Evolutionary conservation across 2,888 invertebrate species (phyloP).

Genomic region (Idaea straminata): DNA sequence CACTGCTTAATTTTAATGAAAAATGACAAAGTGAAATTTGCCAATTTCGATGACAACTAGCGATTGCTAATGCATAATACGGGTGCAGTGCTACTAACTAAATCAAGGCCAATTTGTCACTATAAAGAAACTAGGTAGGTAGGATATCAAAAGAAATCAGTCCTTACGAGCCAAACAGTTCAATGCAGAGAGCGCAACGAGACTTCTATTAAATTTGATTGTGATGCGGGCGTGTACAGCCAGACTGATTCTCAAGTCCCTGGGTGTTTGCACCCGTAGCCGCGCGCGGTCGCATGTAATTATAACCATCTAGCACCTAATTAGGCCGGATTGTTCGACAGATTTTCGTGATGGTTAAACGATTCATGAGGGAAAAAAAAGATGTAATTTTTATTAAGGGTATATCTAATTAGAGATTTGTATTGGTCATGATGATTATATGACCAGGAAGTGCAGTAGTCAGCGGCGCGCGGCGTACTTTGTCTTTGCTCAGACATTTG

Average conservation of each 20-base stretch:
- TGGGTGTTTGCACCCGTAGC: neutral
- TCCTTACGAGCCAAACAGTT: neutral
- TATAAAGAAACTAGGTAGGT: neutral
- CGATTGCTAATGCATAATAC: too few species aligned
- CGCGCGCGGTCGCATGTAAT: neutral
- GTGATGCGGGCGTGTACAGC: neutral
- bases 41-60: too few species aligned
- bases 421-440: too few species aligned
- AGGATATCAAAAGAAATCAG: too few species aligned
- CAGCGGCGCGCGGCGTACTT: too few species aligned
- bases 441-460: too few species aligned
- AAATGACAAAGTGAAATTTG: too few species aligned
- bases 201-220: neutral
- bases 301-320: neutral
- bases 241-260: neutral
- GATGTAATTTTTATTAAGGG: too few species aligned
- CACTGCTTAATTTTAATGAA: too few species aligned
- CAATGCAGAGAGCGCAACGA: neutral
- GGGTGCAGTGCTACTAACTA: too few species aligned
- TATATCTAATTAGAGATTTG: too few species aligned
- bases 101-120: neutral
- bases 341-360: neutral
- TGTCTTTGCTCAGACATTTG: too few species aligned
- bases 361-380: neutral
- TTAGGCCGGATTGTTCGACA: neutral